Evolutionary conservation across 2,888 invertebrate genomes (phyloP).

Genomic region (Caradrina kadenii): DNA sequence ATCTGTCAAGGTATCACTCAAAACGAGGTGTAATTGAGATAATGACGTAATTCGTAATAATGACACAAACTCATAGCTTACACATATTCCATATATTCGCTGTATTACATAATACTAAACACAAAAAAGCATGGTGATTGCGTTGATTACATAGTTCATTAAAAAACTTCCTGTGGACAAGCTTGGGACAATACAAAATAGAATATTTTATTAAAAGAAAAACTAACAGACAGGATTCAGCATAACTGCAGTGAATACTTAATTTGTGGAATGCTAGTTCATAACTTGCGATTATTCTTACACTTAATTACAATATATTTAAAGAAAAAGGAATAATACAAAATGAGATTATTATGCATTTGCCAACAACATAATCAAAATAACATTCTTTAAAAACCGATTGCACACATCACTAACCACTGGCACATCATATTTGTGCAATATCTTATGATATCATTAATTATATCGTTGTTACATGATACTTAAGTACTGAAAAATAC

Average conservation of each 20-base stretch:
- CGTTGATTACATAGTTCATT: constrained; percentile 62
- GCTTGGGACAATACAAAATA: constrained; percentile 50
- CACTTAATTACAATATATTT: constrained; percentile 57
- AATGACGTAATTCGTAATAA: constrained; percentile 12
- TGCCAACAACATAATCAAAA: constrained; percentile 52
- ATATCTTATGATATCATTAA: constrained; percentile 61
- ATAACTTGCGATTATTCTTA: constrained; percentile 55
- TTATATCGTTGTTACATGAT: constrained; percentile 51
- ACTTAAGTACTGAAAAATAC: constrained; percentile 59
- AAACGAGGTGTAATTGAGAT: constrained; percentile 4
- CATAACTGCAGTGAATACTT: constrained; percentile 44
- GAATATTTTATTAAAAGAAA: constrained; percentile 33
- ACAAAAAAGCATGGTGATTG: constrained; percentile 75
- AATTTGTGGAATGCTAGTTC: constrained; percentile 62
- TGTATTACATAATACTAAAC: constrained; percentile 74
- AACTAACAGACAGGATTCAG: constrained; percentile 27
- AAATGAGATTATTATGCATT: constrained; percentile 57
- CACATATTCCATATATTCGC: constrained; percentile 79
- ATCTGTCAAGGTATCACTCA: constrained; percentile 15
- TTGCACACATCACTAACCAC: constrained; percentile 65
- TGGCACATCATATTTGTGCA: constrained; percentile 74
- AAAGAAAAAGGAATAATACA: constrained; percentile 51
- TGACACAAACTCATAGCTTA: constrained; percentile 70
- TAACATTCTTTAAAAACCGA: constrained; percentile 28
- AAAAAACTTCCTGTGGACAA: constrained; percentile 48